Evolutionary conservation across 2,888 invertebrate species (phyloP), one percentile per base, ranked within the genome.

Genomic region (Cybosia mesomella): DNA sequence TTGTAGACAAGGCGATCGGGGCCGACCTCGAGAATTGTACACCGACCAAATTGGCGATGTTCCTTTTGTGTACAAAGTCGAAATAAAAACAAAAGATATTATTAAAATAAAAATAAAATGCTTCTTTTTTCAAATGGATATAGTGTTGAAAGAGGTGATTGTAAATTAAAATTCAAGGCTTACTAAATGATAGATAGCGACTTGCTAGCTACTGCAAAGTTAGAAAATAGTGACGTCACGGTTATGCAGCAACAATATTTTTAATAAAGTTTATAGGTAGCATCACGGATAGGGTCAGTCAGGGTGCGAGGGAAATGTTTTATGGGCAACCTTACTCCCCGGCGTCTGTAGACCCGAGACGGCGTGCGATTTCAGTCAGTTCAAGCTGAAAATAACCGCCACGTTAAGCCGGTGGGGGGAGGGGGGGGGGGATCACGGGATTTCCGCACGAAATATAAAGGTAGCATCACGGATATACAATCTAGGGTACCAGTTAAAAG

Each of bases 141-240:
- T 54, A 22, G 54, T 22, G 9, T 22, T 22, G 18, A 43, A 43
- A 22, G 2, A 0, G 22, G 54, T 22, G 54, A 54, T 54, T 54
- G 11, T 22, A 22, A 11, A 54, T 54, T 54, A 22, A 54, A 54
- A 54, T 54, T 54, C 54, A 54, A 54, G 54, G 54, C 54, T 54
- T 22, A 54, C n/a, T 54, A 22, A 22, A 11, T 54, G 22, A 22
- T n/a, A 54, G 22, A 21, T 10, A 53, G 21, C 10, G 22, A 22
- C 21, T n/a, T 54, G 10, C 10, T 54, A 53, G 2, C 2, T 8
- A 22, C n/a, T n/a, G n/a, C 9, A 22, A 53, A 53, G 11, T 22
- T n/a, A 11, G 22, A 11, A 54, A 54, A 54, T 9, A 22, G 13
- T 54, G 4, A 7, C 43, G 43, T 43, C 0, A 39, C 5, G 28